Percentiles rank a stretch among this genome's conserved stretches.
Evolutionary conservation across 1,140 invertebrate genomes (phyloP).

Genomic region (Drosophila albomicans): DNA sequence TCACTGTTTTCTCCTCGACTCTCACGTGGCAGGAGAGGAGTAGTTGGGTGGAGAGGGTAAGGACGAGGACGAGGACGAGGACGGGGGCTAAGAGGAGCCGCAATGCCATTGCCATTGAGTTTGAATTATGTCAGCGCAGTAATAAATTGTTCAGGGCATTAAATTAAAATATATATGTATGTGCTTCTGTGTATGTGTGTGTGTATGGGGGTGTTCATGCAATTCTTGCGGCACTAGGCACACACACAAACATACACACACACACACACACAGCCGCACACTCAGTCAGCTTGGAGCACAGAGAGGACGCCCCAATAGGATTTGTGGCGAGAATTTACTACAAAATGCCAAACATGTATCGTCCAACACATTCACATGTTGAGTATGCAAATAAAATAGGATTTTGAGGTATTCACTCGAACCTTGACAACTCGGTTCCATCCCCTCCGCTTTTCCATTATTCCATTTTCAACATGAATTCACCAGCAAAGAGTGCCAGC

Average conservation of each 20-base stretch:
- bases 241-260: conserved; percentile 1
- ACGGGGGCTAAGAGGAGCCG: neutral
- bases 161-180: conserved; percentile 68
- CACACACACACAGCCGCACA: too few relatives aligned
- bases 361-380: conserved; percentile 17
- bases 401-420: conserved; percentile 42
- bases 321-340: conserved; percentile 55
- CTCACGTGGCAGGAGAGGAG: neutral
- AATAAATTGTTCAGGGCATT: conserved; percentile 72
- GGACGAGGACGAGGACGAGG: too few relatives aligned
- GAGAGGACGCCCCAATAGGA: conserved; percentile 41
- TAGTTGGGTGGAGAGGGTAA: too few relatives aligned
- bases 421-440: conserved; percentile 33
- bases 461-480: neutral
- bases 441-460: neutral
- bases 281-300: neutral
- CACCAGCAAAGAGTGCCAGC: neutral
- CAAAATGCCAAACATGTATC: conserved; percentile 50
- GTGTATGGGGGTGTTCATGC: conserved; percentile 19
- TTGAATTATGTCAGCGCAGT: conserved; percentile 77
- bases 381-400: conserved; percentile 48
- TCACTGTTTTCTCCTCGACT: neutral
- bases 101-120: conserved; percentile 64
- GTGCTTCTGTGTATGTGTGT: conserved; percentile 9
- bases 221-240: conserved; percentile 24